Evolutionary conservation across 2,113 vertebrate genomes (phyloP), one percentile per base, ranked within the genome.

Genomic region (Todiramphus saurophagus): DNA sequence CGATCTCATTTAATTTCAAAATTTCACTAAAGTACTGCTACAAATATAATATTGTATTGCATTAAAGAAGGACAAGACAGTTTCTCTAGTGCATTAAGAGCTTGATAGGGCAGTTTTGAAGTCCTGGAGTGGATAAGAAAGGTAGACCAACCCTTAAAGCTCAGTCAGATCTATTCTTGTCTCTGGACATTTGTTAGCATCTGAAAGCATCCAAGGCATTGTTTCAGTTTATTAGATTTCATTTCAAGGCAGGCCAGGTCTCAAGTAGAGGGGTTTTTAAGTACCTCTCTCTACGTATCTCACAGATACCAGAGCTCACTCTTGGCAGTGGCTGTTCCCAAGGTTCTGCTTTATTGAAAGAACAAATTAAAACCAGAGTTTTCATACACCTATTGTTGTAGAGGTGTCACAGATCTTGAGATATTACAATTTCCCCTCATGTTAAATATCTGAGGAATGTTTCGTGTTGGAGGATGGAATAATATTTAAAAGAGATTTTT

Each of bases 401-500:
- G 16, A 51, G 58, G 68, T 72, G 37, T 83, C 24, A 15, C 2
- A 63, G 66, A 59, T 44, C 53, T 69, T 68, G 46, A 53, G 50
- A 62, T 28, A 44, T 50, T 50, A 43, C 17, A 90, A 50, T 86
- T 83, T 88, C 53, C 66, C 84, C 37, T 87, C 9, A 90, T 85
- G 60, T 92, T 87, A 89, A 85, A 81, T 81, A 79, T 86, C 93
- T 90, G 83, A 87, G 44, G 37, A 96, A 95, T 85, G 41, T 43
- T 94, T 92, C 92, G 58, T 79, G 66, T 70, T 93, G 58, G 67
- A 95, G 76, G 78, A 94, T 67, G 95, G 88, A 96, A 90, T 63
- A 92, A 85, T 41, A 94, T 17, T 96, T 94, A 88, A 92, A 89
- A 96, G 25, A 87, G 39, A 87, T 78, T 96, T 95, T 91, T 96